phyloP scores from a whole-genome alignment of 2,113 vertebrate species.

The Pterocles burchelli region DNA sequence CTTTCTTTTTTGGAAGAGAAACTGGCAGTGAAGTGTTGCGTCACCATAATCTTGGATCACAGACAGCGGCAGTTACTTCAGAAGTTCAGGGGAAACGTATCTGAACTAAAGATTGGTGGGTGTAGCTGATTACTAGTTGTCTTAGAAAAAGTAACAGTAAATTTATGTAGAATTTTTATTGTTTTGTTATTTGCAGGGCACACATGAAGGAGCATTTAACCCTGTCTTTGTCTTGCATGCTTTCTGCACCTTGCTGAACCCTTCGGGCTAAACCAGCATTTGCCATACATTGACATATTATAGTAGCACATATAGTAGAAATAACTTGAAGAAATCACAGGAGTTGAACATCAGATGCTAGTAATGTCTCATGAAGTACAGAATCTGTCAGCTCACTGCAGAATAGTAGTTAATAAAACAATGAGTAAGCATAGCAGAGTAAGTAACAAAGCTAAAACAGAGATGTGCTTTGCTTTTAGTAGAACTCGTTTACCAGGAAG shows the following conservation, averaged over 20 bases:
- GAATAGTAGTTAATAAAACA: neutral
- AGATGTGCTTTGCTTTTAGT: neutral
- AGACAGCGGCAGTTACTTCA: neutral
- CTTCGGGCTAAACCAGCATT: neutral
- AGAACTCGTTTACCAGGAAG: neutral
- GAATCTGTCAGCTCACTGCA: neutral
- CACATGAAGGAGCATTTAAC: neutral
- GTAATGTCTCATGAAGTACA: neutral
- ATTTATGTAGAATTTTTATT: neutral
- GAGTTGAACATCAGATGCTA: neutral
- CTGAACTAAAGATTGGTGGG: neutral
- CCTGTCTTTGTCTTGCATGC: neutral
- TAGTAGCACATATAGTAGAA: neutral
- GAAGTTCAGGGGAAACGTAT: neutral
- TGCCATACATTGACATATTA: rapidly evolving
- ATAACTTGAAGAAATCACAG: neutral
- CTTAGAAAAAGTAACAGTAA: neutral
- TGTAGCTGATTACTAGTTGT: neutral
- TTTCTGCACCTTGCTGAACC: neutral
- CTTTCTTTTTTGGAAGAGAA: constrained; percentile 59
- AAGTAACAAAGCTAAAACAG: neutral
- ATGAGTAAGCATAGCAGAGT: neutral
- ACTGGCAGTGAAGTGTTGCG: neutral
- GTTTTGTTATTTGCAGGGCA: neutral
- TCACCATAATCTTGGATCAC: neutral